Base-by-base conservation (phyloP, 1,140 invertebrate genomes). In the Cotesia typhae region DNA sequence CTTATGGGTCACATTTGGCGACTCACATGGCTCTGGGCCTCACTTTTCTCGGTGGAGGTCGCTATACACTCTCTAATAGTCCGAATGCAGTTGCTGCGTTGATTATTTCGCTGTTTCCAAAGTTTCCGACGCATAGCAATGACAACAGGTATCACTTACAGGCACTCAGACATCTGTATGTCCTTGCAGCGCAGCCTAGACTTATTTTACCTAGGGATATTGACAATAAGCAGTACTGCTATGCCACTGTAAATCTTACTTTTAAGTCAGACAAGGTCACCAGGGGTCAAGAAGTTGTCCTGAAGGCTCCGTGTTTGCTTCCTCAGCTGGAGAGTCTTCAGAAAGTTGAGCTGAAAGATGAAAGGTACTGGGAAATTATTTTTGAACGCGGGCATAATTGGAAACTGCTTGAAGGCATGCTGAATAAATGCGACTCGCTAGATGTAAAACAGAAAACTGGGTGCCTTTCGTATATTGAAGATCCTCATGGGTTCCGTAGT, bases 81-180 rank as follows among this genome's bases (percentile, higher is more conserved):
- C 93, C 95, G 3, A 90, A 92, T 75, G 92, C 95, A 9, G 90
- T 98, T 6, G 96, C 96, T 4, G 94, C 96, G 0, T 85, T 99
- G 51, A 87, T 99, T 51, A 95, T 94, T 82, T 94, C 97, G 1
- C 94, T 98, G 83, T 99, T 97, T 87, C 98, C 98, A 3, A 98
- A 98, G 85, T 99, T 97, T 85, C 98, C 98, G 57, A 96, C 94
- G 3, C 95, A 98, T 83, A 96, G 94, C 79, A 96, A 96, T 82
- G 97, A 99, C 82, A 99, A 99, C 84, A 92, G 95, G 92, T 94
- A 97, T 84, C 96, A 98, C 86, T 87, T 98, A 67, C 97, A 99
- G 91, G 97, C 97, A 0, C 92, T 99, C 75, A 88, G 97, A 38
- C 98, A 99, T 87, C 86, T 99, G 12, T 99, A 99, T 84, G 96